phyloP scores from a whole-genome alignment of 2,113 vertebrate species.

The Myrmecophaga tridactyla region DNA sequence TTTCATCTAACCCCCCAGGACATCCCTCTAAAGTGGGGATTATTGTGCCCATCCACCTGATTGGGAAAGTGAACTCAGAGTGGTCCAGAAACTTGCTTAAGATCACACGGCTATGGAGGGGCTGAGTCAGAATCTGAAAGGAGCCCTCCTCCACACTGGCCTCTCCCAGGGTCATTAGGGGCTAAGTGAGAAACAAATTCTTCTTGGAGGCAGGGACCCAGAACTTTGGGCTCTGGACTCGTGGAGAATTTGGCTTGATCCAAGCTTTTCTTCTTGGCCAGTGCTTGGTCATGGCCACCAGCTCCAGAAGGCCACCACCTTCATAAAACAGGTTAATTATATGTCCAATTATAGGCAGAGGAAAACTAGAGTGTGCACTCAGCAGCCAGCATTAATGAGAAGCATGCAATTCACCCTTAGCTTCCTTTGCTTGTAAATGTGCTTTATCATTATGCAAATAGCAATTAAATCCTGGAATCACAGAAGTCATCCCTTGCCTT shows the following conservation, averaged over 20 bases:
- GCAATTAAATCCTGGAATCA: constrained; percentile 54
- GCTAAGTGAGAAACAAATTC: neutral
- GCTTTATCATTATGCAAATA: constrained; percentile 31
- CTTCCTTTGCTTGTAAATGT: constrained; percentile 70
- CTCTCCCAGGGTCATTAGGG: neutral
- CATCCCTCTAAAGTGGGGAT: neutral
- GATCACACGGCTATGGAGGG: neutral
- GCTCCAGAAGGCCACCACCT: neutral
- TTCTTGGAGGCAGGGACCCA: neutral
- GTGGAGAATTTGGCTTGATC: neutral
- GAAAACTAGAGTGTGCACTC: constrained; percentile 44
- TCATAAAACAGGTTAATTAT: constrained; percentile 56
- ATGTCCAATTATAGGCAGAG: constrained; percentile 1
- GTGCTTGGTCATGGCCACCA: neutral
- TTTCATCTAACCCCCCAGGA: neutral
- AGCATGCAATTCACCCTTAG: neutral
- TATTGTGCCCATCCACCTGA: neutral
- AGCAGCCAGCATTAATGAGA: constrained; percentile 62
- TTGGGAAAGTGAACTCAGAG: neutral
- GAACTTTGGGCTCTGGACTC: neutral
- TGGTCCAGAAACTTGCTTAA: neutral
- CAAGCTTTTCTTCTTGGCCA: neutral
- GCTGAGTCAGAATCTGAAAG: neutral
- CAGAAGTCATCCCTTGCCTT: neutral
- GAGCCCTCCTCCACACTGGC: accelerated